phyloP scores from a whole-genome alignment of 2,888 invertebrate genomes.

The Leucophora obtusa region DNA sequence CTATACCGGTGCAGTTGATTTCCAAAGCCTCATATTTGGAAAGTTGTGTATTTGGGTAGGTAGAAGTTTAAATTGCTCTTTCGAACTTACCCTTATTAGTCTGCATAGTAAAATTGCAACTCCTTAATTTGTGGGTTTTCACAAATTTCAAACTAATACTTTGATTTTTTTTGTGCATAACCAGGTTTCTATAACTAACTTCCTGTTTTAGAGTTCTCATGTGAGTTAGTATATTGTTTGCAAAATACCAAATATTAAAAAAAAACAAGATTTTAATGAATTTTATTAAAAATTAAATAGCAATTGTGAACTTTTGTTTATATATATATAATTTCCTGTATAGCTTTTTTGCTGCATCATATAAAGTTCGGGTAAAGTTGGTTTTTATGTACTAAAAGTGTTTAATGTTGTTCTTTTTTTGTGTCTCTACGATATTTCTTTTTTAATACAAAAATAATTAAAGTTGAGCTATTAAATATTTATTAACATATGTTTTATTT shows the following conservation, averaged over 20 bases:
- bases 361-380: background rate
- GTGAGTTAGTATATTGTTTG: background rate
- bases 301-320: constrained; percentile 5
- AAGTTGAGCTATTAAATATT: background rate
- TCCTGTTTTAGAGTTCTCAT: no score
- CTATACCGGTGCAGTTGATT: no score
- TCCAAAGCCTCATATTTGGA: no score
- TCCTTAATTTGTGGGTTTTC: constrained; percentile 35
- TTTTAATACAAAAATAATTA: background rate
- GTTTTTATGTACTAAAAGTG: background rate
- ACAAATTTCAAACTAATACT: background rate
- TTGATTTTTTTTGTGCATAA: background rate
- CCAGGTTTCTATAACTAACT: no score
- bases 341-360: no score
- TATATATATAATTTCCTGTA: background rate
- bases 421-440: background rate
- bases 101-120: background rate
- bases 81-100: constrained; percentile 7
- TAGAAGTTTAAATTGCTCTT: constrained; percentile 22
- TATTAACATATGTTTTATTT: background rate
- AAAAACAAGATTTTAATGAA: constrained; percentile 15
- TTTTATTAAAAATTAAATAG: constrained; percentile 27
- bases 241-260: background rate
- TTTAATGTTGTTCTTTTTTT: background rate
- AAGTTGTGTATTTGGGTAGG: background rate